phyloP scores from a whole-genome alignment of 2,888 invertebrate genomes.

The Tenthredo notha region DNA sequence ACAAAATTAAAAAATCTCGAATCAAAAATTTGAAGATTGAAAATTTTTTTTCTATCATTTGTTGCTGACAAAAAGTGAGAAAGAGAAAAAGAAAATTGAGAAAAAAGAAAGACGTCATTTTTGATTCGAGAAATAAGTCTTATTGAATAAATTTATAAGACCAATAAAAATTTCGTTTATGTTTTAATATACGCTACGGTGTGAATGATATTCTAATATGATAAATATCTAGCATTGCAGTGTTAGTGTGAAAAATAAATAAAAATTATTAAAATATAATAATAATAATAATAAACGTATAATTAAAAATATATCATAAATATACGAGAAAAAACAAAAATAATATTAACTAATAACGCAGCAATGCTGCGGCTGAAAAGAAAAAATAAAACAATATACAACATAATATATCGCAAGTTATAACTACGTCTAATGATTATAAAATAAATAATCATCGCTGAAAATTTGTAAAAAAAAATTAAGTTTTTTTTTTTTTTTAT shows the following conservation, averaged over 20 bases:
- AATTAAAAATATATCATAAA: background rate
- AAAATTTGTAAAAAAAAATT: background rate
- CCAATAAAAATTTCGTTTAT: background rate
- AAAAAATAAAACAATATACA: background rate
- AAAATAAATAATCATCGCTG: background rate
- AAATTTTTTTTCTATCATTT: background rate
- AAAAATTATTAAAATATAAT: background rate
- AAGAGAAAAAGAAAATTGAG: background rate
- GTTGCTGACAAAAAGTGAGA: background rate
- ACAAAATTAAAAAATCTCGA: background rate
- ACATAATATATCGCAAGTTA: background rate
- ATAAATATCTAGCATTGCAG: background rate
- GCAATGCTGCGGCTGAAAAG: slow-evolving; percentile 2
- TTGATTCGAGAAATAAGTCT: slow-evolving; percentile 3
- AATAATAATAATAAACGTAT: background rate
- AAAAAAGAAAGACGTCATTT: background rate
- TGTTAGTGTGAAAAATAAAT: background rate
- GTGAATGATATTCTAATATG: no score
- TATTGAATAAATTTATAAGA: background rate
- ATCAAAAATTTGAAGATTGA: background rate
- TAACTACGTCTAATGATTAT: background rate
- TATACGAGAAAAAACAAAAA: background rate
- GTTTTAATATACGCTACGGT: background rate
- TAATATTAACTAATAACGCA: background rate
- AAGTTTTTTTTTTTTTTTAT: background rate